Conservation (phyloP, 2,888 invertebrate genomes). For the Sisyra terminalis region DNA sequence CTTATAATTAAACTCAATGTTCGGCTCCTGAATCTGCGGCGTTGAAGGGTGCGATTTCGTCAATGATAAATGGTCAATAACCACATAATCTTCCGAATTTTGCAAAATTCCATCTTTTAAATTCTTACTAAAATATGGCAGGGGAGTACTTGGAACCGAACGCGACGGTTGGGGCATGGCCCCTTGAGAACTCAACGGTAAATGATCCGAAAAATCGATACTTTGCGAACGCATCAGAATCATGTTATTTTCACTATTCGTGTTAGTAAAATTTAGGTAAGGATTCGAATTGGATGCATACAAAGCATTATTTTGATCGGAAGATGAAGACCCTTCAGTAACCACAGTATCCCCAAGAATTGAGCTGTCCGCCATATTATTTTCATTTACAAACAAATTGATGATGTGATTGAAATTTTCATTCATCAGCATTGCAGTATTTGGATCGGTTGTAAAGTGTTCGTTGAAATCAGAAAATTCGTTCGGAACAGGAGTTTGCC, state of each 20-base stretch:
- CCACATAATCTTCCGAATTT: conserved; percentile 21
- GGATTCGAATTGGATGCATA: not conserved
- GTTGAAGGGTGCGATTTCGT: conserved; percentile 67
- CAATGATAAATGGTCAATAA: conserved; percentile 17
- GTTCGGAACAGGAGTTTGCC: conserved; percentile 50
- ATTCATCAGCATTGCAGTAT: conserved; percentile 35
- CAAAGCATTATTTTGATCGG: not conserved
- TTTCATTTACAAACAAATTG: conserved; percentile 33
- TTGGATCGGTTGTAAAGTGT: conserved; percentile 24
- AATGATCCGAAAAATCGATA: conserved; percentile 16
- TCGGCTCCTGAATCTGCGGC: conserved; percentile 36
- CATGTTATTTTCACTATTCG: not conserved
- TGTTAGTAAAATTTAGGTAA: not conserved
- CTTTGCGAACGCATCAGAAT: conserved; percentile 15
- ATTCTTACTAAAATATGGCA: conserved; percentile 26
- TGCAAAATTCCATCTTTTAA: conserved; percentile 23
- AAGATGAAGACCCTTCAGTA: not conserved
- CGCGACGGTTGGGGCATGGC: conserved; percentile 32
- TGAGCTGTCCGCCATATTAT: not conserved
- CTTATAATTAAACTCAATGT: conserved; percentile 21
- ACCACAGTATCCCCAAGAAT: not conserved
- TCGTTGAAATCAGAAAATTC: conserved; percentile 58
- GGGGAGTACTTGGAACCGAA: conserved; percentile 52
- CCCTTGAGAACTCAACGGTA: conserved; percentile 11
- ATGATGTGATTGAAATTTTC: conserved; percentile 50